These are phyloP conservation scores for Zapus hudsonius DNA, from an alignment of 2,113 vertebrate species.

Conservation along the genomic window DNA sequence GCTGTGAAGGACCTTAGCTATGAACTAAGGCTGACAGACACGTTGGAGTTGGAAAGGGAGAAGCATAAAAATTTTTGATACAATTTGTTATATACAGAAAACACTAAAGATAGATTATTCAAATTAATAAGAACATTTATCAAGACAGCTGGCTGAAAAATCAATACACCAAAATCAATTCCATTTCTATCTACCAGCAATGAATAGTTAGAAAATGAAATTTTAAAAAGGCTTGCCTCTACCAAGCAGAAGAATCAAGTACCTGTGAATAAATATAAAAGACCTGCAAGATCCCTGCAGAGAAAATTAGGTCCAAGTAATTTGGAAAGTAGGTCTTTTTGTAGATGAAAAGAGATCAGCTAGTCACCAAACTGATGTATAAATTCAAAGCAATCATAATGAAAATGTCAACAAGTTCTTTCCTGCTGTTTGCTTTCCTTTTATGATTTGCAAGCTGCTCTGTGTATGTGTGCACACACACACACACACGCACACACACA, in stretches of 20 bases:
- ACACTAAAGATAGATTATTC: slow-evolving; percentile 11
- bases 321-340: slow-evolving; percentile 34
- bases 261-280: slow-evolving; percentile 43
- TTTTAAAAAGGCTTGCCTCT: slow-evolving; percentile 33
- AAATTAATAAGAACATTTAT: slow-evolving; percentile 36
- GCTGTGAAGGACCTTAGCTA: no score
- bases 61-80: neutral
- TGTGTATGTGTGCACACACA: neutral
- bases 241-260: slow-evolving; percentile 32
- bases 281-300: neutral
- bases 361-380: neutral
- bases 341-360: slow-evolving; percentile 24
- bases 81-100: neutral
- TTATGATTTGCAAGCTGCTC: neutral
- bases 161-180: slow-evolving; percentile 42
- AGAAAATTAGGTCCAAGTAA: slow-evolving; percentile 41
- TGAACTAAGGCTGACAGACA: neutral
- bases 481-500: neutral
- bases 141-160: slow-evolving; percentile 23
- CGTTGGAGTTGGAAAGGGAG: neutral
- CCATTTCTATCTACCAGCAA: slow-evolving; percentile 36
- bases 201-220: slow-evolving; percentile 53
- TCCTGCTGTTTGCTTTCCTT: neutral
- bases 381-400: slow-evolving; percentile 13
- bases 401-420: slow-evolving; percentile 16